Evolutionary conservation across 37 sponge, comb jelly and placozoan species (phyloP), one percentile per base, ranked within the genome.

Genomic region (Crambe crambe): DNA sequence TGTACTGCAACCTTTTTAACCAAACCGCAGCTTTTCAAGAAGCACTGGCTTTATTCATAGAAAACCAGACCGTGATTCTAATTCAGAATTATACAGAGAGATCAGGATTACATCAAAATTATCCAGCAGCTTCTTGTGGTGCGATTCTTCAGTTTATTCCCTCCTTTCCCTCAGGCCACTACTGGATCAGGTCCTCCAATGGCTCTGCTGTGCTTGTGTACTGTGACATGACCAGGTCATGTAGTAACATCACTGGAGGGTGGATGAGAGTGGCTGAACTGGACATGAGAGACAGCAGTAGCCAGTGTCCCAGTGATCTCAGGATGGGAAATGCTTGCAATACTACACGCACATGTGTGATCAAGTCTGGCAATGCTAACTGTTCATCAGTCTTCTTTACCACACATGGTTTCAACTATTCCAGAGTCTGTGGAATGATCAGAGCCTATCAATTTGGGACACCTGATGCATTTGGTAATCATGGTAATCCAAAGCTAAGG

Each of bases 171-270:
- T 76, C 76, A 39, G 76, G 76, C 18, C 8, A 39, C 26, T 76
- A 76, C 60, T 38, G 60, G 42, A 2, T 76, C 39, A 76, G 63
- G 26, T 56, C 62, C 40, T 61, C 63, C 20, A 60, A 60, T 61
- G 63, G 63, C 38, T 43, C 40, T 4, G n/a, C 76, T 61, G 34
- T 61, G 10, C 32, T 1, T 38, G 54, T 60, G 27, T 76, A 61
- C 63, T 76, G 76, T 37, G 76, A 76, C 26, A 76, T 76, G 76
- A 61, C 61, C 44, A 61, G 76, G 76, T 43, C 62, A 38, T 76
- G 76, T 42, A 27, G 42, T 34, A 41, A 37, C 23, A 37, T 60
- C 40, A 40, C 61, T 60, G 76, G 76, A 38, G 62, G 62, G 27
- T 76, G 76, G 76, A 76, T 76, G 63, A 76, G 42, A 42, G 42